A percentile compares a stretch with the other conserved stretches of the same genome.
These are phyloP conservation scores for Odontesthes bonariensis DNA, from an alignment of 2,113 vertebrate genomes.

Conservation along the genomic window DNA sequence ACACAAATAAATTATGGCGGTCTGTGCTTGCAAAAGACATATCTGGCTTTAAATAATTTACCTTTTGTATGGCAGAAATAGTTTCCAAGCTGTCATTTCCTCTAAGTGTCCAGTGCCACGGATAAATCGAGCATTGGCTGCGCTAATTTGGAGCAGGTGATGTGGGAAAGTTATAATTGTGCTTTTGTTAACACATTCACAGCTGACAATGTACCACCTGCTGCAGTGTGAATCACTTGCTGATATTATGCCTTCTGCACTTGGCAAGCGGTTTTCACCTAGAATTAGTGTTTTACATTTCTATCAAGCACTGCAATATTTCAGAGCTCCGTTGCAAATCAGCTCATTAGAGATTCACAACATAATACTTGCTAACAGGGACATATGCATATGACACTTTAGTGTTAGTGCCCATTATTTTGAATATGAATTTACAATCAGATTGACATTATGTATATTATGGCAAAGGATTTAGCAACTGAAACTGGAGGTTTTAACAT, in stretches of 20 bases:
- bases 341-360: slow-evolving; percentile 28
- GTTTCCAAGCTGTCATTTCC: slow-evolving; percentile 44
- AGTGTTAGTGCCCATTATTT: slow-evolving; percentile 3
- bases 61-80: slow-evolving; percentile 23
- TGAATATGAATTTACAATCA: slow-evolving; percentile 4
- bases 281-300: slow-evolving; percentile 37
- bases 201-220: slow-evolving; percentile 75
- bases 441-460: slow-evolving; percentile 11
- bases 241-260: slow-evolving; percentile 40
- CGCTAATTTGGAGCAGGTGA: slow-evolving; percentile 71
- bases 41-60: slow-evolving; percentile 24
- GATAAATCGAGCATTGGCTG: slow-evolving; percentile 25
- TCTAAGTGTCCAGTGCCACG: slow-evolving; percentile 36
- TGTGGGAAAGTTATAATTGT: slow-evolving; percentile 72
- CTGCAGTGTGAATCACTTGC: slow-evolving; percentile 48
- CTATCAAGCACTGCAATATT: slow-evolving; percentile 7
- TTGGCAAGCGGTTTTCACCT: slow-evolving; percentile 39
- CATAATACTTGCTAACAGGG: not conserved
- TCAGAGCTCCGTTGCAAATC: slow-evolving; percentile 35
- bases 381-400: slow-evolving; percentile 1
- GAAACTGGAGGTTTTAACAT: slow-evolving; percentile 20
- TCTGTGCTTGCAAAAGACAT: slow-evolving; percentile 3
- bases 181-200: slow-evolving; percentile 76
- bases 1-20: not conserved
- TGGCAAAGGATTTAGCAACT: slow-evolving; percentile 12